Evolutionary conservation across 2,888 invertebrate genomes (phyloP).

Genomic region (Lasioglossum vierecki): DNA sequence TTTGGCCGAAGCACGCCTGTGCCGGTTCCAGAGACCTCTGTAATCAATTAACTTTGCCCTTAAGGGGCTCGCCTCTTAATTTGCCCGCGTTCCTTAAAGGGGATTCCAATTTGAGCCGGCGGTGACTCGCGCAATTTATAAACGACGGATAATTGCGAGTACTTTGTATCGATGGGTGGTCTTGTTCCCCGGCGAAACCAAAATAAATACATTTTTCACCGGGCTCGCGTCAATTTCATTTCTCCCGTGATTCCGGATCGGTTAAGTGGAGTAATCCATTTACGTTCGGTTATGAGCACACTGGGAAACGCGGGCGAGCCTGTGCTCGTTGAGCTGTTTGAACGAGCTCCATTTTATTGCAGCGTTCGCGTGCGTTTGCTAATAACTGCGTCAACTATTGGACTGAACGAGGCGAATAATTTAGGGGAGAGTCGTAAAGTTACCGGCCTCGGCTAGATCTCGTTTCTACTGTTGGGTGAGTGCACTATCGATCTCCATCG

Average conservation of each 20-base stretch:
- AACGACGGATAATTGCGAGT: slow-evolving; percentile 14
- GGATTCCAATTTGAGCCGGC: neutral
- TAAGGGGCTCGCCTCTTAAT: neutral
- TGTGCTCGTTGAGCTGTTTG: neutral
- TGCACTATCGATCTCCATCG: neutral
- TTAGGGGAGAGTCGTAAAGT: neutral
- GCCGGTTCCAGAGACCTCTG: neutral
- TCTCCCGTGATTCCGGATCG: neutral
- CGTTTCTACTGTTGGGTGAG: neutral
- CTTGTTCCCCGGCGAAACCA: neutral
- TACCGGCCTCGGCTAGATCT: neutral
- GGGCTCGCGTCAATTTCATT: neutral
- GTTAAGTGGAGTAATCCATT: slow-evolving; percentile 1
- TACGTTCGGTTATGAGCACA: neutral
- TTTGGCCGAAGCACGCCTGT: neutral
- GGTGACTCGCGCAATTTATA: slow-evolving; percentile 13
- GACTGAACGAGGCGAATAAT: slow-evolving; percentile 28
- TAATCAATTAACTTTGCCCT: slow-evolving; percentile 22
- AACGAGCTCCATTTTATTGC: neutral
- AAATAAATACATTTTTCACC: neutral
- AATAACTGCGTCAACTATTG: slow-evolving; percentile 34
- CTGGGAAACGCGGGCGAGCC: neutral
- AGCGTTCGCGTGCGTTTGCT: slow-evolving; percentile 19
- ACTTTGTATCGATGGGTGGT: neutral
- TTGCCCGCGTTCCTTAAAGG: slow-evolving; percentile 7